These are phyloP conservation scores for Melierax canorus DNA, from an alignment of 2,113 vertebrate species.

Conservation along the genomic window DNA sequence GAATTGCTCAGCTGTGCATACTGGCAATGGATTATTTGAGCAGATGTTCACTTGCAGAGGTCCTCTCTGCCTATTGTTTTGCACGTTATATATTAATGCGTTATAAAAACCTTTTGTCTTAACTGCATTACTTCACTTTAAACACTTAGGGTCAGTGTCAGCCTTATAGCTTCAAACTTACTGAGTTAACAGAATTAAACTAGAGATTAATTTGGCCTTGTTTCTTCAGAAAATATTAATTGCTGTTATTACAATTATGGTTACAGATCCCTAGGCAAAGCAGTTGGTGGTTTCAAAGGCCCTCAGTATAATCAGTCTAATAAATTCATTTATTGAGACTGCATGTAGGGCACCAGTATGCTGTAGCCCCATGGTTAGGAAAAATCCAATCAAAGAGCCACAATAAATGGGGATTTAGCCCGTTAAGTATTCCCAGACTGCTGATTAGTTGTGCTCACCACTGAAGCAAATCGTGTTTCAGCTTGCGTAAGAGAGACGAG, in stretches of 20 bases:
- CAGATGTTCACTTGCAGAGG: neutral
- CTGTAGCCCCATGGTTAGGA: slow-evolving; percentile 1
- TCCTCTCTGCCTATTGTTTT: neutral
- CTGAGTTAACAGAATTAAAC: neutral
- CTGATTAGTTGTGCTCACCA: slow-evolving; percentile 1
- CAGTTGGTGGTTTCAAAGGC: slow-evolving; percentile 12
- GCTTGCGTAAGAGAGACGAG: neutral
- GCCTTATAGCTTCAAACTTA: neutral
- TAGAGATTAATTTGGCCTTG: neutral
- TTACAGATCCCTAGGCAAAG: slow-evolving; percentile 17
- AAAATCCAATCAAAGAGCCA: slow-evolving; percentile 28
- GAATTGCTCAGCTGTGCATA: neutral
- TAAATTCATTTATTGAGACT: slow-evolving; percentile 36
- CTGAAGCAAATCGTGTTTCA: slow-evolving; percentile 48
- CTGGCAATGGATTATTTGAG: neutral
- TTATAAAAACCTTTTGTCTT: slow-evolving; percentile 24
- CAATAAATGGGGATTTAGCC: slow-evolving; percentile 17
- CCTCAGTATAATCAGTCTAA: neutral
- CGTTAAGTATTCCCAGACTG: slow-evolving; percentile 52
- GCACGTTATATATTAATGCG: neutral
- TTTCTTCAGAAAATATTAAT: neutral
- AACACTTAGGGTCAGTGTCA: neutral
- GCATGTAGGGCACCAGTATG: neutral
- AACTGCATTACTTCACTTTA: slow-evolving; percentile 19
- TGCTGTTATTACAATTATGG: neutral